Evolutionary conservation across 1,140 invertebrate species (phyloP), one percentile per base, ranked within the genome.

Genomic region (Cotesia glomerata): DNA sequence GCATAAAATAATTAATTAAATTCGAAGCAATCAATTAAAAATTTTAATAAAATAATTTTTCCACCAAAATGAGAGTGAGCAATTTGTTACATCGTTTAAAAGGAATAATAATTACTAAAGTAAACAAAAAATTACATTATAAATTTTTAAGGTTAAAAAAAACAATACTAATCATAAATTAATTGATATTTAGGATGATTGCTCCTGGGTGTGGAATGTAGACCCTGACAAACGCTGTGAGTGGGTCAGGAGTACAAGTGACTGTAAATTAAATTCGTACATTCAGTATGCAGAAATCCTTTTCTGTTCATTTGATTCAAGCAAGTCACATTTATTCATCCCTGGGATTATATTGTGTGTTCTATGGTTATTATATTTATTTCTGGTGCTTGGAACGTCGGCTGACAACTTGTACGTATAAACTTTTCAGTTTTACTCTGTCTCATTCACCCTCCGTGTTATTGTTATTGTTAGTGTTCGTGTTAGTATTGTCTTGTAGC

Each of bases 391-490:
- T 5, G 91, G 88, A 8, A 88, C 88, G 2, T 89, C 90, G 18
- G 90, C 91, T 0, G 91, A 93, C 82, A 90, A 90, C 80, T 93
- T 91, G 87, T 88, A 78, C 82, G 82, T 65, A 45, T 45, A 67
- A 77, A 75, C 8, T 73, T 63, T 56, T 56, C 35, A 16, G 39
- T 68, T 45, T 58, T 54, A 18, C 16, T 14, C 49, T 49, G 32
- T 49, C 16, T 45, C 7, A 11, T 69, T 59, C 39, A n/a, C 35
- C 18, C 18, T 32, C 26, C 54, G 11, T 58, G 9, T 35, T 56
- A 34, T 8, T 68, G 39, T 45, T 45, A 11, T 45, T 45, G 39
- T 45, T 7, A 45, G 39, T 68, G 39, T 45, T 45, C 7, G 7
- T 45, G 8, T 45, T 2, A 45, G 39, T 45, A 45, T 45, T 45